These are phyloP conservation scores for Chrysocyon brachyurus DNA, from an alignment of 2,797 vertebrate species.

Conservation along the genomic window DNA sequence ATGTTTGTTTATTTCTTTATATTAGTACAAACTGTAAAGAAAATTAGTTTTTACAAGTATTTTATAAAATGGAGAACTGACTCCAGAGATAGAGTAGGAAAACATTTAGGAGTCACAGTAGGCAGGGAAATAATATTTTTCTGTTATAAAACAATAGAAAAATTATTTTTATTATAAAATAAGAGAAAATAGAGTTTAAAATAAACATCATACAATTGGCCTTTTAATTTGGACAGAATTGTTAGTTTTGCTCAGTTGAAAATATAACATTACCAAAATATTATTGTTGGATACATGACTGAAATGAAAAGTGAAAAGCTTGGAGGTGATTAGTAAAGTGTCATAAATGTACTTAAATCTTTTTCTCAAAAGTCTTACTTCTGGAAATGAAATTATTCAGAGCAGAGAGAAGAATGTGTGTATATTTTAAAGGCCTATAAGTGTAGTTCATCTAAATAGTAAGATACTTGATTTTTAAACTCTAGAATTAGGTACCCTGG, in stretches of 20 bases:
- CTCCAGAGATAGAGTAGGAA: background rate
- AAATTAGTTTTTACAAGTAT: constrained; percentile 67
- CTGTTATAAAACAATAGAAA: background rate
- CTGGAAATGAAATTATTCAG: constrained; percentile 57
- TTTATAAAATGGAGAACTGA: constrained; percentile 72
- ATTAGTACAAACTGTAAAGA: constrained; percentile 34
- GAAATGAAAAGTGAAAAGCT: constrained; percentile 55
- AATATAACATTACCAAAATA: constrained; percentile 44
- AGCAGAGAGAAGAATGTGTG: background rate
- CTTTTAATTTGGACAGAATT: constrained; percentile 56
- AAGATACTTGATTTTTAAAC: constrained; percentile 46
- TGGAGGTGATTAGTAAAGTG: background rate
- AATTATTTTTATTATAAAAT: background rate
- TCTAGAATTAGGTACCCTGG: constrained; percentile 17
- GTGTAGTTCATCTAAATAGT: background rate
- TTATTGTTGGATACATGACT: constrained; percentile 23
- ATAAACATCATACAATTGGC: constrained; percentile 16
- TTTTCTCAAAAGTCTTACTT: constrained; percentile 59
- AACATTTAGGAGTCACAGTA: background rate
- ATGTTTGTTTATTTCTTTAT: constrained; percentile 57
- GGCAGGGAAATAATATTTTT: constrained; percentile 30
- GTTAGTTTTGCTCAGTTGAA: constrained; percentile 14
- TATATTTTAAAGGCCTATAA: background rate
- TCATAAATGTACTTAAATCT: constrained; percentile 22
- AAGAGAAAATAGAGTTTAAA: constrained; percentile 46